Percentiles rank a stretch among this genome's conserved stretches.
Conservation (phyloP, 2,113 vertebrate genomes). For the Lycaon pictus region DNA sequence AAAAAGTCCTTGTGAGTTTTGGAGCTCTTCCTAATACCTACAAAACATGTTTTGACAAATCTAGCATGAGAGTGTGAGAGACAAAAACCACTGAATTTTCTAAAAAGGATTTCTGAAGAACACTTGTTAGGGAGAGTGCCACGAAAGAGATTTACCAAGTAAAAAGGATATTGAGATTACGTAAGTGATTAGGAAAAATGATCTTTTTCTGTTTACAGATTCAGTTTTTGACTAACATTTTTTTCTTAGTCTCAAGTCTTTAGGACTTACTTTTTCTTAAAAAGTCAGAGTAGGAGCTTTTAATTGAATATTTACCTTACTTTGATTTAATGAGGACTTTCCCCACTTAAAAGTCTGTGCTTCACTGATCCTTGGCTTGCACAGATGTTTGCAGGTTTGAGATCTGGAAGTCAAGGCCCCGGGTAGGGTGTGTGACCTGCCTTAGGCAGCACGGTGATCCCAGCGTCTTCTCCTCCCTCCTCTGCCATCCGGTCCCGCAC, state of each 20-base stretch:
- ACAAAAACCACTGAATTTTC: constrained; percentile 45
- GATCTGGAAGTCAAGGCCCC: background rate
- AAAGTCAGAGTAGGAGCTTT: background rate
- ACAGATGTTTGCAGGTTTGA: background rate
- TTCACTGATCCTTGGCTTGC: background rate
- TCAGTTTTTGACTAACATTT: background rate
- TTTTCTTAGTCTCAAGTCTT: background rate
- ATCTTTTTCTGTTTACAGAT: background rate
- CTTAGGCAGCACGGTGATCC: background rate
- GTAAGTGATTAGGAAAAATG: background rate
- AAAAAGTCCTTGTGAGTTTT: constrained; percentile 43
- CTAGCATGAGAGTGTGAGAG: background rate
- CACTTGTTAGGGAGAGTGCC: background rate
- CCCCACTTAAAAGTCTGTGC: fast-evolving
- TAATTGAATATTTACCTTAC: background rate
- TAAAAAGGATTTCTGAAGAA: constrained; percentile 33
- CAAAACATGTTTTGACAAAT: constrained; percentile 2
- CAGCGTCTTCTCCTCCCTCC: fast-evolving
- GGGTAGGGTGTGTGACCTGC: fast-evolving
- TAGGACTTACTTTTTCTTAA: background rate
- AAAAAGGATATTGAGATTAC: background rate
- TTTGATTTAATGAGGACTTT: background rate
- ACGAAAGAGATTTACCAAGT: background rate
- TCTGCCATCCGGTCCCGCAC: fast-evolving
- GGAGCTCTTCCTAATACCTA: constrained; percentile 27